Conservation (phyloP, 1,140 invertebrate species). For the Bombus confusus region DNA sequence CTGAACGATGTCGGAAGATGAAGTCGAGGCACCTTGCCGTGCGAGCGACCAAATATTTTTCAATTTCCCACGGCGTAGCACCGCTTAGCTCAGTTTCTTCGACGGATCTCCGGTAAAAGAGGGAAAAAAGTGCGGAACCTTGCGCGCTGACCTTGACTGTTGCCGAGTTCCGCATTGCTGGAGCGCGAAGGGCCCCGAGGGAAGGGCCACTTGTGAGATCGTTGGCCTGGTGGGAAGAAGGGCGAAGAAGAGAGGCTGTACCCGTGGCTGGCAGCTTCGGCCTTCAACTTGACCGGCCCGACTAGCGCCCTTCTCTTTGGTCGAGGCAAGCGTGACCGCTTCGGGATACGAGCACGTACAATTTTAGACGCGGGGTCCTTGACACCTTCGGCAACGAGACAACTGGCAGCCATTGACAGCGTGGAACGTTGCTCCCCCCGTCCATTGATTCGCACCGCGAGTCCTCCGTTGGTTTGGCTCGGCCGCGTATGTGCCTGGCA, state of each 20-base stretch:
- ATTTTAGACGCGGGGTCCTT: slow-evolving; percentile 67
- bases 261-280: slow-evolving; percentile 30
- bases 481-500: no score
- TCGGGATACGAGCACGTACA: slow-evolving; percentile 44
- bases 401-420: slow-evolving; percentile 56
- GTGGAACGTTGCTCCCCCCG: slow-evolving; percentile 16
- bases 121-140: not conserved
- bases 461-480: no score
- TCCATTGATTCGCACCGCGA: slow-evolving; percentile 46
- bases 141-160: slow-evolving; percentile 51
- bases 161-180: slow-evolving; percentile 63
- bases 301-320: slow-evolving; percentile 58
- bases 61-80: no score
- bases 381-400: slow-evolving; percentile 54
- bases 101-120: not conserved
- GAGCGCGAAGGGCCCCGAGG: not conserved
- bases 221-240: not conserved
- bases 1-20: no score
- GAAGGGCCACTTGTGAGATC: not conserved
- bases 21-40: no score
- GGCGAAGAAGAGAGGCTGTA: slow-evolving; percentile 22
- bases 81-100: no score
- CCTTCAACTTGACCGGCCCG: slow-evolving; percentile 75
- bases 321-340: slow-evolving; percentile 31
- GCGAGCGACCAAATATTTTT: no score